phyloP scores from a whole-genome alignment of 2,797 vertebrate species.

The Periophthalmus magnuspinnatus region DNA sequence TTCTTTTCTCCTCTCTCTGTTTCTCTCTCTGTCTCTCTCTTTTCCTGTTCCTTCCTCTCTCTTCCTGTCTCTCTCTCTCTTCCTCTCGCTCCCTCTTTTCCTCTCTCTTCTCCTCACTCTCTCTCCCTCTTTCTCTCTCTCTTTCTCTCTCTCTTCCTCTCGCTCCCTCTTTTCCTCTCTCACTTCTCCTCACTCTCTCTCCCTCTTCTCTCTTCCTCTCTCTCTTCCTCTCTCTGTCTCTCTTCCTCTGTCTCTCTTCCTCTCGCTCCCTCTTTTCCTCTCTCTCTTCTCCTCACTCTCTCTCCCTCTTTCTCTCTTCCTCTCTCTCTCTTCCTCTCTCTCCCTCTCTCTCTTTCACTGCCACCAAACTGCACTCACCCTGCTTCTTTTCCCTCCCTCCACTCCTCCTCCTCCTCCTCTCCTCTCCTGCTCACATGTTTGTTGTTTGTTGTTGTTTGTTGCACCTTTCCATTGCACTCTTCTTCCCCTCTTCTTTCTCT shows the following conservation, averaged over 20 bases:
- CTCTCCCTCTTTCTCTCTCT: background rate
- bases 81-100: slow-evolving; percentile 47
- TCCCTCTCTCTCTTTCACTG: background rate
- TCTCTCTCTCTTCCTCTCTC: background rate
- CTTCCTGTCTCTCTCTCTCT: background rate
- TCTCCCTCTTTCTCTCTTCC: background rate
- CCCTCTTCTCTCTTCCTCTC: no score
- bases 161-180: slow-evolving; percentile 39
- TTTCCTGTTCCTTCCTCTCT: background rate
- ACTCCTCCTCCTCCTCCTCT: background rate
- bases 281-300: background rate
- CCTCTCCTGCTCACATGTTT: no score
- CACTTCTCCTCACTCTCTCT: no score
- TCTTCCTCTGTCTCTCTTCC: no score
- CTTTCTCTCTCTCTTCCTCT: background rate
- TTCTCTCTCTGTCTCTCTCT: background rate
- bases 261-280: background rate
- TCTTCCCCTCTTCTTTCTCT: background rate
- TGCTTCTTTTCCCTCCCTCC: no score
- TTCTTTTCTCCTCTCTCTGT: background rate
- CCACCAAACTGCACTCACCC: no score
- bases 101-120: accelerated
- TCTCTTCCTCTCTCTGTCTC: no score
- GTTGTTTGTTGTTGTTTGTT: no score
- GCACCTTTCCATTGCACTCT: no score